phyloP scores from a whole-genome alignment of 2,888 invertebrate genomes.

The Apodemia hepburni region DNA sequence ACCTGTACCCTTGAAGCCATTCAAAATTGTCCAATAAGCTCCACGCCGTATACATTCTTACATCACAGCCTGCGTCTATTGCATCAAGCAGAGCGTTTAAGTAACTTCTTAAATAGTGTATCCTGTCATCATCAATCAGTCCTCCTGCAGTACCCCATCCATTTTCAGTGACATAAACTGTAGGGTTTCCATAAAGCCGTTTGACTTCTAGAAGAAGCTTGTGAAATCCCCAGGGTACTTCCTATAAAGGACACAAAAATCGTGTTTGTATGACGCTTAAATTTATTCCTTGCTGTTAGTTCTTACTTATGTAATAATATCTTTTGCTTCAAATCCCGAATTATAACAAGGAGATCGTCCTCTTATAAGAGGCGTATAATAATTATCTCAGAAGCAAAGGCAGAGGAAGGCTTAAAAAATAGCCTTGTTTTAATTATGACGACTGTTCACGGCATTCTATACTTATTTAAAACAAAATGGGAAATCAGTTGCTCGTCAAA shows the following conservation, averaged over 20 bases:
- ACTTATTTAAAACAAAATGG: no score
- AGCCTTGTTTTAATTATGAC: no score
- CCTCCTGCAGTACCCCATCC: conserved; percentile 75
- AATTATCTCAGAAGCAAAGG: no score
- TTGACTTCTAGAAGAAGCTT: conserved; percentile 76
- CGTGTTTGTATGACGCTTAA: no score
- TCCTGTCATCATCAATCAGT: conserved; percentile 66
- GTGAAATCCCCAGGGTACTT: conserved; percentile 81
- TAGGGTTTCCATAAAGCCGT: conserved; percentile 72
- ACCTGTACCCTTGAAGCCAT: conserved; percentile 81
- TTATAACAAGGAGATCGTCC: no score
- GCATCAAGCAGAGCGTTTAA: conserved; percentile 67
- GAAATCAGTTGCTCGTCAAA: no score
- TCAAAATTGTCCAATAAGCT: conserved; percentile 84
- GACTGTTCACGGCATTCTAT: no score
- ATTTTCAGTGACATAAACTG: conserved; percentile 80
- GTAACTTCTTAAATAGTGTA: conserved; percentile 60
- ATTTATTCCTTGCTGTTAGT: no score
- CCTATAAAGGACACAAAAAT: conserved; percentile 41
- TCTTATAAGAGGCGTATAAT: no score
- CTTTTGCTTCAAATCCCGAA: no score
- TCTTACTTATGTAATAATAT: no score
- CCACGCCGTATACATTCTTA: conserved; percentile 80
- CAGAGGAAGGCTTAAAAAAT: no score
- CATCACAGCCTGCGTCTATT: conserved; percentile 63